These are phyloP conservation scores for Brachypalpus laphriformis DNA, from an alignment of 2,888 invertebrate genomes.

Conservation along the genomic window DNA sequence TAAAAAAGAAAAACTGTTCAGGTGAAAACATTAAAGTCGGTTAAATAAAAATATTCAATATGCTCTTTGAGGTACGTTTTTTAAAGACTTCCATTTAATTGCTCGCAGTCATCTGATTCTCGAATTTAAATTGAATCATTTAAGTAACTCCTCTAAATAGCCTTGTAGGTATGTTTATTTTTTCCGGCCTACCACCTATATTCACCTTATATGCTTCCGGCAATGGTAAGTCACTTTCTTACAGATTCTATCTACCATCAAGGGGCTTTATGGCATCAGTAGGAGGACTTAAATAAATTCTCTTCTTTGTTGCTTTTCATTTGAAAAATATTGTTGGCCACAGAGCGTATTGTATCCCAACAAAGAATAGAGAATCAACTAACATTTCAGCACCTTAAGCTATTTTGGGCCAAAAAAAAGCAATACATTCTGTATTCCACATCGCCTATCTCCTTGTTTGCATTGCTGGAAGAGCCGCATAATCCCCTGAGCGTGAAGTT, in stretches of 20 bases:
- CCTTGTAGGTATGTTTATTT: background rate
- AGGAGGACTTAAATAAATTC: background rate
- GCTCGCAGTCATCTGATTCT: background rate
- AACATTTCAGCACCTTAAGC: background rate
- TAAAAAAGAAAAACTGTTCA: too few relatives aligned
- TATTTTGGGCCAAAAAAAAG: background rate
- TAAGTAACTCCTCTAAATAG: background rate
- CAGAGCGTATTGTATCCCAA: background rate
- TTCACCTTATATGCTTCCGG: background rate
- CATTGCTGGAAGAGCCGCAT: background rate
- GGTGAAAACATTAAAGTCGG: too few relatives aligned
- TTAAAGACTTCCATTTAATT: too few relatives aligned
- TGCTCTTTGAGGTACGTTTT: too few relatives aligned
- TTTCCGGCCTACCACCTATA: background rate
- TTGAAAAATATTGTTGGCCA: background rate
- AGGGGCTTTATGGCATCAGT: background rate
- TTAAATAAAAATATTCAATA: too few relatives aligned
- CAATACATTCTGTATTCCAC: background rate
- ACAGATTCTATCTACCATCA: background rate
- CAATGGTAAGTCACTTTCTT: background rate
- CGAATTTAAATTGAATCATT: background rate
- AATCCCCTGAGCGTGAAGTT: background rate
- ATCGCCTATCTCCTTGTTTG: background rate
- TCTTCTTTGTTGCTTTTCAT: background rate
- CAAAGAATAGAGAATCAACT: background rate